phyloP scores from a whole-genome alignment of 2,797 vertebrate species.

The Diglossa cyanea region DNA sequence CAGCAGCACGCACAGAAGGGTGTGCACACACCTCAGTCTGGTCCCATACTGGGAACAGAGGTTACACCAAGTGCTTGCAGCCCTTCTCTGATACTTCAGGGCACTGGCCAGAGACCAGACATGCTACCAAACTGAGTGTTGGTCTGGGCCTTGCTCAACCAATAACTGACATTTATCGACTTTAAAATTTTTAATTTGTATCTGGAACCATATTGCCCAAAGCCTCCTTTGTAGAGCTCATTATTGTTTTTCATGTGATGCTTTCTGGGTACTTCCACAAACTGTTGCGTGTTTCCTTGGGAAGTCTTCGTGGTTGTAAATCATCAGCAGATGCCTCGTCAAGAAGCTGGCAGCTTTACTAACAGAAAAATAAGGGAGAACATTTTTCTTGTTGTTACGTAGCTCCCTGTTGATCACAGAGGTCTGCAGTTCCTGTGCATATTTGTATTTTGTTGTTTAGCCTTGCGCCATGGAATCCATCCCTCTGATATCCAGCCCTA shows the following conservation, averaged over 20 bases:
- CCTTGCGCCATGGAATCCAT: not conserved
- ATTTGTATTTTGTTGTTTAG: not conserved
- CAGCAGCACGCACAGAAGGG: not conserved
- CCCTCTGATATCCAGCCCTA: not conserved
- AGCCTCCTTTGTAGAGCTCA: not conserved
- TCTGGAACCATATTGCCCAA: not conserved
- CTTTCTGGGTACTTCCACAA: not conserved
- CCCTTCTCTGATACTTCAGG: not conserved
- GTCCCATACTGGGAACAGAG: not conserved
- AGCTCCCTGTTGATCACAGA: not conserved
- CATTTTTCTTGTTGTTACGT: not conserved
- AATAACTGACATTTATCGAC: accelerated
- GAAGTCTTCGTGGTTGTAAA: not conserved
- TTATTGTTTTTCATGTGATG: not conserved
- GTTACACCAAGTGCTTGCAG: not conserved
- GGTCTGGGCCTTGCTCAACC: not conserved
- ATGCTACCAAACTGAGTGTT: not conserved
- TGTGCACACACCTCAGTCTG: not conserved
- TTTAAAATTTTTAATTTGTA: not conserved
- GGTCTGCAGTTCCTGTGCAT: not conserved
- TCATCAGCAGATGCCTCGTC: not conserved
- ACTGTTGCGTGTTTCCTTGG: not conserved
- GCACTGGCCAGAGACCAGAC: not conserved
- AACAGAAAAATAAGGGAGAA: not conserved
- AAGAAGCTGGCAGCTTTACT: not conserved